phyloP scores from a whole-genome alignment of 2,888 invertebrate genomes.

The Tinea pellionella region DNA sequence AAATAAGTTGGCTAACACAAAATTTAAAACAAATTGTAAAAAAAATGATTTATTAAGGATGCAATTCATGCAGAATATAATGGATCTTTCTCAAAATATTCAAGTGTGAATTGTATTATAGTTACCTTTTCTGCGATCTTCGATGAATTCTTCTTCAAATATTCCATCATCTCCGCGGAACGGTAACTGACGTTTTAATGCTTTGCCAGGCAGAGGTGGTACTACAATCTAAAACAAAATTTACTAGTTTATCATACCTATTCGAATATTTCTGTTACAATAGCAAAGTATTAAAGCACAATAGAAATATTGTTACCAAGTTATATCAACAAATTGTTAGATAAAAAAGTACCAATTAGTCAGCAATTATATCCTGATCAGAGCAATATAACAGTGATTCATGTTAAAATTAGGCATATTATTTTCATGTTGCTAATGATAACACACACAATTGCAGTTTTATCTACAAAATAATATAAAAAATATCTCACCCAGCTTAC shows the following conservation, averaged over 20 bases:
- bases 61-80: too few species aligned
- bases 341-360: neutral
- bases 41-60: too few species aligned
- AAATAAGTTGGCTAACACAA: too few species aligned
- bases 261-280: neutral
- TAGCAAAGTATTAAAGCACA: too few species aligned
- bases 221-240: conserved; percentile 88
- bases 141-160: conserved; percentile 99
- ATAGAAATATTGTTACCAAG: neutral
- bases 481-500: conserved; percentile 54
- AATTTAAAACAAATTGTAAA: too few species aligned
- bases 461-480: conserved; percentile 1
- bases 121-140: conserved; percentile 92
- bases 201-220: conserved; percentile 97
- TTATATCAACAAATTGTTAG: neutral
- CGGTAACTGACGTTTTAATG: conserved; percentile 97
- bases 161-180: conserved; percentile 99
- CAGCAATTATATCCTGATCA: neutral
- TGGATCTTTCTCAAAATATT: too few species aligned
- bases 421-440: conserved; percentile 5
- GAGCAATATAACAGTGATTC: neutral
- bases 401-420: neutral
- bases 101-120: too few species aligned
- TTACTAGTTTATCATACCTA: neutral
- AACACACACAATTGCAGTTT: conserved; percentile 9